These are phyloP conservation scores for Asteroscopus sphinx DNA, from an alignment of 2,888 invertebrate species.

Conservation along the genomic window DNA sequence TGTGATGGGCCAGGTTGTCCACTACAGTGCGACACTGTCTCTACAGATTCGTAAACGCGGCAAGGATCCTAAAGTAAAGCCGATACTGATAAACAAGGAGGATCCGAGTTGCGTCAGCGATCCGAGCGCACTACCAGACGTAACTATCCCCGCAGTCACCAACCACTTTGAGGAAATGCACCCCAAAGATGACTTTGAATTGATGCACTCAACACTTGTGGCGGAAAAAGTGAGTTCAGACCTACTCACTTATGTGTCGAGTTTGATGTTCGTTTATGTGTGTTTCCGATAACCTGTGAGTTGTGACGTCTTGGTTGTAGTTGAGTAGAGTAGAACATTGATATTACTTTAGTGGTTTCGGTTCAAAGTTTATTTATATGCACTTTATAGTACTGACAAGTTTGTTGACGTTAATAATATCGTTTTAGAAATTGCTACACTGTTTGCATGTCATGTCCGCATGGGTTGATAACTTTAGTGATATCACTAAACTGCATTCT, in stretches of 20 bases:
- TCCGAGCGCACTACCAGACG: constrained; percentile 81
- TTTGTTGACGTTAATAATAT: background rate
- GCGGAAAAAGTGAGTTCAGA: constrained; percentile 85
- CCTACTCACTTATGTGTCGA: constrained; percentile 45
- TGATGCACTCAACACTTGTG: constrained; percentile 81
- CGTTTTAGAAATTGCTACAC: constrained; percentile 9
- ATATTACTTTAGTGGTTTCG: constrained; percentile 17
- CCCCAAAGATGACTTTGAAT: constrained; percentile 94
- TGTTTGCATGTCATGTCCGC: constrained; percentile 18
- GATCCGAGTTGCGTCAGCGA: constrained; percentile 90
- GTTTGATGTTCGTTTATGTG: constrained; percentile 43
- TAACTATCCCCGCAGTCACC: constrained; percentile 72
- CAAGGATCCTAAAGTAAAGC: constrained; percentile 93
- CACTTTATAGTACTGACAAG: background rate
- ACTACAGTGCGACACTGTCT: constrained; percentile 59
- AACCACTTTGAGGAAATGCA: constrained; percentile 95
- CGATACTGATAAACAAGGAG: constrained; percentile 94
- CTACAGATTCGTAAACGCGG: constrained; percentile 91
- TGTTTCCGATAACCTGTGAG: constrained; percentile 31
- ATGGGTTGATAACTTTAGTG: constrained; percentile 10
- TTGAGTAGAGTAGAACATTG: constrained; percentile 21
- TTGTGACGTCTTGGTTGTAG: constrained; percentile 20
- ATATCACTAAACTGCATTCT: constrained; percentile 13
- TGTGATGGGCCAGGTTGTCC: constrained; percentile 29
- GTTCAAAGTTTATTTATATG: constrained; percentile 1